Conservation (phyloP, 1,140 invertebrate species). For the Cydia amplana region DNA sequence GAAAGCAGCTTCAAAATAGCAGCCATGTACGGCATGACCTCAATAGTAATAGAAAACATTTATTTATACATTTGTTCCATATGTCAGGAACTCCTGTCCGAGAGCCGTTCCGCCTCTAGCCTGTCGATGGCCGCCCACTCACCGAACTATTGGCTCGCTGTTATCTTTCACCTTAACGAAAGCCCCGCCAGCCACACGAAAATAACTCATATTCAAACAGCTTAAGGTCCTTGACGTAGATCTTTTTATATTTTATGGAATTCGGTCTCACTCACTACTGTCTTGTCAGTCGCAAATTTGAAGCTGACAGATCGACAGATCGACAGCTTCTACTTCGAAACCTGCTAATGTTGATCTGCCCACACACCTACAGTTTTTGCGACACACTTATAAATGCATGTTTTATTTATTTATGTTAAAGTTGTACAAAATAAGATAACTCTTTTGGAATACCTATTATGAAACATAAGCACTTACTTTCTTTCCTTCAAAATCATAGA, state of each 20-base stretch:
- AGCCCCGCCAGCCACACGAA: background rate
- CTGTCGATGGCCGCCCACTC: slow-evolving; percentile 64
- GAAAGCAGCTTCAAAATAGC: slow-evolving; percentile 11
- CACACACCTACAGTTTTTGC: slow-evolving; percentile 19
- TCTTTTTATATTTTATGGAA: background rate
- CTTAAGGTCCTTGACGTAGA: background rate
- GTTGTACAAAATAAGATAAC: background rate
- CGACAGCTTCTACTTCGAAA: slow-evolving; percentile 26
- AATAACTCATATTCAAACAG: background rate
- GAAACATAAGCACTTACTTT: no score
- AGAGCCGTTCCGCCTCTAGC: slow-evolving; percentile 47
- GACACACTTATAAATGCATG: background rate
- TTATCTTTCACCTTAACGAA: background rate
- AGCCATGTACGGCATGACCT: slow-evolving; percentile 24
- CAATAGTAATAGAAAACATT: slow-evolving; percentile 4
- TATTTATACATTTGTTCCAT: slow-evolving; percentile 19
- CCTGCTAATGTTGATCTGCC: slow-evolving; percentile 19
- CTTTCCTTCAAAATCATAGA: no score
- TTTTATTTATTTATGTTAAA: background rate
- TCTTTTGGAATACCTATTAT: no score
- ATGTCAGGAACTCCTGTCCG: slow-evolving; percentile 18
- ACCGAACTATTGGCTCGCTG: slow-evolving; percentile 1
- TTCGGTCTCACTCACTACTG: slow-evolving; percentile 24
- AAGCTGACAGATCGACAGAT: slow-evolving; percentile 20
- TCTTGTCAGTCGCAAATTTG: slow-evolving; percentile 27